phyloP scores from a whole-genome alignment of 2,888 invertebrate species.

The Acanthosepion lycidas region DNA sequence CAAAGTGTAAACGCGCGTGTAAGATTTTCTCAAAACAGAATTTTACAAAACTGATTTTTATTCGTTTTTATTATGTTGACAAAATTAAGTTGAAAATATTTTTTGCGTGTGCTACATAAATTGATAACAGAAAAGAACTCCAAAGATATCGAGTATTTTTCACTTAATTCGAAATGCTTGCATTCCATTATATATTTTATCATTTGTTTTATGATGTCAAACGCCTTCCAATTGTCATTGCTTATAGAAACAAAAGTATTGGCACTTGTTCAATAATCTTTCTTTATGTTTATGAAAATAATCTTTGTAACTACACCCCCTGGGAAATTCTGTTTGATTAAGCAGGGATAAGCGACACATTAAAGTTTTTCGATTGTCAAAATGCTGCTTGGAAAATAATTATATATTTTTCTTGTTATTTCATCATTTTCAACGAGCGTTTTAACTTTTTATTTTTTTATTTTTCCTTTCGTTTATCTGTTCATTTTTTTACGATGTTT shows the following conservation, averaged over 20 bases:
- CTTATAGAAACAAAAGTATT: not conserved
- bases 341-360: not conserved
- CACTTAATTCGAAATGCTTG: not conserved
- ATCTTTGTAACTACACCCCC: not conserved
- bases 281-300: not conserved
- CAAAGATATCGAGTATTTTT: not conserved
- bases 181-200: not conserved
- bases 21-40: too few species aligned
- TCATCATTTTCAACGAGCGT: too few species aligned
- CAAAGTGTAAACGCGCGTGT: too few species aligned
- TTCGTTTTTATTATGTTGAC: too few species aligned
- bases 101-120: too few species aligned
- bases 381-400: too few species aligned
- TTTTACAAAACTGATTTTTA: too few species aligned
- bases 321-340: not conserved
- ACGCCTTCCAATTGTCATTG: not conserved
- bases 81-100: too few species aligned
- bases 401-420: too few species aligned
- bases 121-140: too few species aligned
- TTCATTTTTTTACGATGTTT: not conserved
- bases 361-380: not conserved
- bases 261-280: not conserved
- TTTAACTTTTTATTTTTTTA: too few species aligned
- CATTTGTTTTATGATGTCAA: not conserved
- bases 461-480: not conserved